These are phyloP conservation scores for Anguilla anguilla DNA, from an alignment of 2,797 vertebrate genomes.

Conservation along the genomic window DNA sequence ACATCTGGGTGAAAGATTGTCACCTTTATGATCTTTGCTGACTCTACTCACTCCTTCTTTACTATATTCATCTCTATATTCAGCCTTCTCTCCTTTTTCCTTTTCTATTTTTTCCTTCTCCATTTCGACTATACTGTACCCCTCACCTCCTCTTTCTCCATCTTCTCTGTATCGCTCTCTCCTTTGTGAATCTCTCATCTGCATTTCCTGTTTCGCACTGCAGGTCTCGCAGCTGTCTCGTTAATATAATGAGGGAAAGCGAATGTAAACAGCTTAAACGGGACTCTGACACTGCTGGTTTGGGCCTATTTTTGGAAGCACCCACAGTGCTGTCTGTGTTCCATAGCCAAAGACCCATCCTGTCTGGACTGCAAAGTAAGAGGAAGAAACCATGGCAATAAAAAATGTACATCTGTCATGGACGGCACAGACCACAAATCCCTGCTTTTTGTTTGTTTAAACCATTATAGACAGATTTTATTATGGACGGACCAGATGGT, in stretches of 20 bases:
- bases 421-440: neutral
- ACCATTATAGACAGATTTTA: neutral
- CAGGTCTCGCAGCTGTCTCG: neutral
- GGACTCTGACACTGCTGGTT: neutral
- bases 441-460: conserved; percentile 1
- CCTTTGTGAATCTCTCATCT: neutral
- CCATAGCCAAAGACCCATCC: neutral
- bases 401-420: neutral
- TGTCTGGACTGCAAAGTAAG: neutral
- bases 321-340: neutral
- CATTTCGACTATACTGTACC: neutral
- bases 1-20: neutral
- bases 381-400: neutral
- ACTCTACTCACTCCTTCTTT: neutral
- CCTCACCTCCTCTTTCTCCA: neutral
- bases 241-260: conserved; percentile 11
- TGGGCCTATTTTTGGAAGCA: conserved; percentile 5
- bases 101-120: neutral
- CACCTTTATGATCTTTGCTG: neutral
- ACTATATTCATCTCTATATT: neutral
- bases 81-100: neutral
- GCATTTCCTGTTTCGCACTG: neutral
- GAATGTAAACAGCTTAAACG: neutral
- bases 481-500: neutral
- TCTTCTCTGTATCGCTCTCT: neutral